Evolutionary conservation across 2,888 invertebrate species (phyloP).

Genomic region (Xanthia togata): DNA sequence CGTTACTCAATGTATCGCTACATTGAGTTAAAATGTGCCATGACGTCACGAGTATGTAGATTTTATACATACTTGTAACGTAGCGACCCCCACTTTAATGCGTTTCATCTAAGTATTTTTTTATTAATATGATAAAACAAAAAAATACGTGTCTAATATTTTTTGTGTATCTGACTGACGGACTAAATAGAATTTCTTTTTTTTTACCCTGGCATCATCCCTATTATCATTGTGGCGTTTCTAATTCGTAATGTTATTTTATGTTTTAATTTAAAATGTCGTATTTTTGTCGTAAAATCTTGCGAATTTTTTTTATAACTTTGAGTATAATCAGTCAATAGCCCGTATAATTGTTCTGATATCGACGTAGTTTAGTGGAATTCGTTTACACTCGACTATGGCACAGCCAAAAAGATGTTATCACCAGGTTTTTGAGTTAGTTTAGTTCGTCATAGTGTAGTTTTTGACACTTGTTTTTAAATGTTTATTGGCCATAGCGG

Average conservation of each 20-base stretch:
- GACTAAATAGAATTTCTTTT: too few species aligned
- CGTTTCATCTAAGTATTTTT: too few species aligned
- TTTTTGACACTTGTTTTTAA: conserved; percentile 26
- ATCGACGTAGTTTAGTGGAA: conserved; percentile 41
- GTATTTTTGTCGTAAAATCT: conserved; percentile 6
- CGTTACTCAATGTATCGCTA: too few species aligned
- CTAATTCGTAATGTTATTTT: neutral
- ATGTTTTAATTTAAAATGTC: conserved; percentile 21
- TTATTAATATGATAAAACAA: too few species aligned
- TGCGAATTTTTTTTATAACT: neutral
- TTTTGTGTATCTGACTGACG: too few species aligned
- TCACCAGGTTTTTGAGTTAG: conserved; percentile 6
- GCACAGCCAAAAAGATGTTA: conserved; percentile 19
- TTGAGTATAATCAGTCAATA: neutral
- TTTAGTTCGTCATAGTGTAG: conserved; percentile 12
- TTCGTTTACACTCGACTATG: conserved; percentile 34
- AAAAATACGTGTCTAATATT: too few species aligned
- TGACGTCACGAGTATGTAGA: too few species aligned
- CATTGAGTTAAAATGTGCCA: too few species aligned
- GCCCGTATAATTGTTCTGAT: conserved; percentile 23
- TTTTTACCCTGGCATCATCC: too few species aligned
- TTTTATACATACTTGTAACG: too few species aligned
- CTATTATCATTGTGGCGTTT: neutral
- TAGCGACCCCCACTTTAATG: too few species aligned
- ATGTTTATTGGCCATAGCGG: conserved; percentile 50